Percentiles rank a stretch among this genome's conserved stretches.
Evolutionary conservation across 2,888 invertebrate species (phyloP).

Genomic region (Dicyrtomina minuta): DNA sequence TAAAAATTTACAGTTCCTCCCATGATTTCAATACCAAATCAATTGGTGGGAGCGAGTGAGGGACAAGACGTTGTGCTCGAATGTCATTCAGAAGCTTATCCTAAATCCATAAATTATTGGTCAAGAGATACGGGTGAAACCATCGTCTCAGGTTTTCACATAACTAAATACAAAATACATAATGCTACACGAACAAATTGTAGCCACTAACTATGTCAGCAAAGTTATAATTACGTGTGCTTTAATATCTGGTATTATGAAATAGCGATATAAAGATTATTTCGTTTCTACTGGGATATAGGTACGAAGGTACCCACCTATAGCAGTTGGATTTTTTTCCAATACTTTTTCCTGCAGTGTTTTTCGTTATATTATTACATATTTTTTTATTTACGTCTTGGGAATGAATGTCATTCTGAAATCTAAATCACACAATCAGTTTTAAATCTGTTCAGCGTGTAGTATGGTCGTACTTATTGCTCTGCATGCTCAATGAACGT

Average conservation of each 20-base stretch:
- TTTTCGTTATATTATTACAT: too few species aligned
- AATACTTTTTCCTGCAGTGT: too few species aligned
- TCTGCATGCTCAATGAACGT: too few species aligned
- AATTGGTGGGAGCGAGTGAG: constrained; percentile 75
- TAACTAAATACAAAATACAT: background rate
- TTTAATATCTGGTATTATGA: too few species aligned
- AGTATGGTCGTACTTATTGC: background rate
- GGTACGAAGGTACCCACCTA: too few species aligned
- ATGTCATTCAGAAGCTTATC: constrained; percentile 81
- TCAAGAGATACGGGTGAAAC: constrained; percentile 73
- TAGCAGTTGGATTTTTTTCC: too few species aligned
- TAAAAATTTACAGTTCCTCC: constrained; percentile 72
- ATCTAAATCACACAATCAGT: background rate
- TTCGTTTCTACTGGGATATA: too few species aligned
- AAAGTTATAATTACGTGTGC: too few species aligned
- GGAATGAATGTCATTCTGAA: background rate
- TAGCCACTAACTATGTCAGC: too few species aligned
- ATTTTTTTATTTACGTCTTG: constrained; percentile 28
- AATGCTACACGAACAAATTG: constrained; percentile 43
- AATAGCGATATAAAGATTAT: too few species aligned
- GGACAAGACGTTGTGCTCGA: constrained; percentile 74
- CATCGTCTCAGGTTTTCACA: constrained; percentile 65
- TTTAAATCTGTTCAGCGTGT: background rate
- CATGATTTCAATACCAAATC: constrained; percentile 80
- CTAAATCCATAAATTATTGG: constrained; percentile 86